A percentile compares a stretch with the other conserved stretches of the same genome.
These are phyloP conservation scores for Herpetotheres cachinnans DNA, from an alignment of 2,113 vertebrate species.

Conservation along the genomic window DNA sequence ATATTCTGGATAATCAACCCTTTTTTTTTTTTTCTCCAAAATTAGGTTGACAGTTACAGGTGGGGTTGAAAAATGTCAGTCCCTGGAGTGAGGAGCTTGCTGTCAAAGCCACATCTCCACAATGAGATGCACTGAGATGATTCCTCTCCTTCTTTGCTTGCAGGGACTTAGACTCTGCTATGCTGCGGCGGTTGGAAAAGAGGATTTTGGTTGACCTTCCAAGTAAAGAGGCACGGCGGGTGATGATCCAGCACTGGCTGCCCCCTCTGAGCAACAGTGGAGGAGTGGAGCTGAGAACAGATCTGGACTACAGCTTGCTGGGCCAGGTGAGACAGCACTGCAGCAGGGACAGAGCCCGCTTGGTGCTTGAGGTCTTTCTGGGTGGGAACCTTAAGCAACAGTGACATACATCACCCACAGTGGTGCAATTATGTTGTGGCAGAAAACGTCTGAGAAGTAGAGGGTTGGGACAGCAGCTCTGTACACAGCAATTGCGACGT, in stretches of 20 bases:
- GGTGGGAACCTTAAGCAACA: accelerated
- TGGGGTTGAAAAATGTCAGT: background rate
- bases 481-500: accelerated
- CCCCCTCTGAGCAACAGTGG: constrained; percentile 80
- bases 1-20: background rate
- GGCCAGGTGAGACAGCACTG: constrained; percentile 73
- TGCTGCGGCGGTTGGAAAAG: constrained; percentile 93
- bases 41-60: background rate
- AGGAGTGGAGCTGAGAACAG: constrained; percentile 79
- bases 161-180: constrained; percentile 93
- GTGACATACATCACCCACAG: background rate
- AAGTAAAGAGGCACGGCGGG: constrained; percentile 77
- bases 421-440: accelerated
- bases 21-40: background rate
- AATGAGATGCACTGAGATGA: accelerated
- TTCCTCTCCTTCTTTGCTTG: background rate
- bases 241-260: constrained; percentile 93
- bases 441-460: background rate
- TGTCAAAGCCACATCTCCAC: accelerated
- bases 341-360: no score
- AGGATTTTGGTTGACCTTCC: constrained; percentile 92
- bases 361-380: background rate
- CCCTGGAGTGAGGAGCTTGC: background rate
- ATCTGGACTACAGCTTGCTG: constrained; percentile 82
- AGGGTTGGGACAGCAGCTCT: background rate